Base-by-base conservation (phyloP, 1,140 invertebrate species). In the Mamestra configurata region DNA sequence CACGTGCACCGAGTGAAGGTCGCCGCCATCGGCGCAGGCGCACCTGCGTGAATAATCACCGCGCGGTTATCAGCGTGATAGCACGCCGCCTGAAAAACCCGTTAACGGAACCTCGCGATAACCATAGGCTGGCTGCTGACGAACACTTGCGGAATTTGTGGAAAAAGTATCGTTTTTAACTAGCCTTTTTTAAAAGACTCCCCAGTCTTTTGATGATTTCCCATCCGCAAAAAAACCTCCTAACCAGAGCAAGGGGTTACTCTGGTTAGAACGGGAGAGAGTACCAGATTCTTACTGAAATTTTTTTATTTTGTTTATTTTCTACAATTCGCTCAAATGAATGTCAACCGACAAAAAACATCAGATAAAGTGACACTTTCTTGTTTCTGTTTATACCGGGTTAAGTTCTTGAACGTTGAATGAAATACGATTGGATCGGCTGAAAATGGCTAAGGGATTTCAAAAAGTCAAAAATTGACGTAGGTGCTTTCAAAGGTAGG, bases 31-130 rank as follows among this genome's bases (percentile, higher is more conserved):
- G 73, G 84, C 82, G 79, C 85, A 78, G 73, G 82, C 84, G 85
- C 86, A 89, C 86, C 88, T 89, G 88, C 84, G 87, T 85, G 51
- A 72, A 51, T 55, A 86, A 87, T 86, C 82, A 79, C 55, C 78
- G 80, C 86, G 83, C 64, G 57, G 43, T 84, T 87, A 89, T 89
- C 88, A 83, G 40, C 22, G 24, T 79, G 87, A 89, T 88, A 88
- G 81, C 79, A 81, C n/a, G 64, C 13, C 40, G 64, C 64, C 64
- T 68, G 64, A 68, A 68, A 68, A 68, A 46, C 64, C 78, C 61
- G 55, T 71, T 79, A 79, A 73, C 70, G 37, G 37, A 53, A 64
- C 40, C 40, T 20, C 11, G 37, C 22, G 64, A 68, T 68, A 46
- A 68, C 64, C 22, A 15, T 46, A 46, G 40, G 22, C 20, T 10